Base-by-base conservation (phyloP, 2,113 vertebrate genomes). In the Amblyornis subalaris region DNA sequence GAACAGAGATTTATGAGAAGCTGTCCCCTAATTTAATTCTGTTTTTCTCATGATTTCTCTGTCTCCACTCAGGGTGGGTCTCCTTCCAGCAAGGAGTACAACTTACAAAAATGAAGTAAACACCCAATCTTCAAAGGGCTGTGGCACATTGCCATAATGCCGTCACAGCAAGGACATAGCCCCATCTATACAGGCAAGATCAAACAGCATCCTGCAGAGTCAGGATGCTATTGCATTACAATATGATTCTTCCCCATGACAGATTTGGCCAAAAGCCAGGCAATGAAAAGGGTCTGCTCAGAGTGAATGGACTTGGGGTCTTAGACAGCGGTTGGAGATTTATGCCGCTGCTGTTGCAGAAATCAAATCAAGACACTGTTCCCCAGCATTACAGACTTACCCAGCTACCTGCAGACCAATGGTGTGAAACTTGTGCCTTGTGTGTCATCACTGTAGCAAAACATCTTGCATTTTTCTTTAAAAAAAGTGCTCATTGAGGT, bases 161-260 rank as follows among this genome's bases (percentile, higher is more conserved):
- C 36, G 1, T 89, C 95, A 91, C 36, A 83, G 75, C 71, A 55
- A 47, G 87, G 85, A 77, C 55, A 89, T n/a, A 91, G 64, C 51
- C 71, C 42, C 55, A 57, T 93, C 89, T 60, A 91, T 80, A 95
- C 54, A 79, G 64, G 54, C 81, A 88, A 96, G 91, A 96, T 96
- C 95, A 96, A 96, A 96, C 85, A 88, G 91, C n/a, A 90, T 74
- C 94, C 88, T 93, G 72, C 79, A 83, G 82, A 85, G 85, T 47
- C 88, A 90, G 64, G 81, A 78, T 93, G 75, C 87, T 95, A 91
- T 96, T 95, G 74, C 89, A 55, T 96, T 96, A 88, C 91, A 94
- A 55, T 67, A 94, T 91, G 91, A 91, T 73, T 95, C 93, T 95
- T 91, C 67, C 54, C 72, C 1, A 4, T 66, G 93, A 91, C 89